Base-by-base conservation (phyloP, 2,797 vertebrate genomes). In the Valencia hispanica region DNA sequence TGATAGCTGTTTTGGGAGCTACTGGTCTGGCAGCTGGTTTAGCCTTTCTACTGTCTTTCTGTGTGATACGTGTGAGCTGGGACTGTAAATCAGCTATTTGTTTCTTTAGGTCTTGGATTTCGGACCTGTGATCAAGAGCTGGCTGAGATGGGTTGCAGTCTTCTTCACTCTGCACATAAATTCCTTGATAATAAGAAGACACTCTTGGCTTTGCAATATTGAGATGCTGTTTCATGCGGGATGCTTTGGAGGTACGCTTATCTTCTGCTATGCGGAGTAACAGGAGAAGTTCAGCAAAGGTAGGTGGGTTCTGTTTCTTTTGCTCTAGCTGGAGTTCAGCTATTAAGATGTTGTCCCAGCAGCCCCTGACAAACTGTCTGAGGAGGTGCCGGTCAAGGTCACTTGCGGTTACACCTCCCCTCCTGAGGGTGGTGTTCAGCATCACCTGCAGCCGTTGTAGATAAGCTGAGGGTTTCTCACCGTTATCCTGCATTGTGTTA, bases 91-190 rank as follows among this genome's bases (percentile, higher is more conserved):
- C 22, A 39, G 59, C 59, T 17, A 63, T 63, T 32, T 63, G 59
- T 32, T 63, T 63, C 59, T 63, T 63, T 30, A 63, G 20, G 63
- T 66, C 36, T 66, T 66, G 34, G 6, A 66, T 66, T 66, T 66
- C 63, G 41, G 36, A 66, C 50, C 22, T 53, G 50, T 66, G 63
- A 39, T 66, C 32, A 32, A 14, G 59, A 63, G 59, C 30, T 63
- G 59, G 32, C 34, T 39, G 20, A 25, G 9, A 2, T 41, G 36
- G 25, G 63, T 2, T 12, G 10, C 63, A 66, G 8, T 25, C 39
- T 2, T 43, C 10, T 14, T 43, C n/a, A n/a, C 6, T 1, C 25
- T 45, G 20, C 50, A 7, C 25, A 32, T 12, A 27, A 14, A n/a
- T 25, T 15, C 9, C 22, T n/a, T 68, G 25, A n/a, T 15, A 5